Evolutionary conservation across 2,797 vertebrate genomes (phyloP).

Genomic region (Lagorchestes hirsutus): DNA sequence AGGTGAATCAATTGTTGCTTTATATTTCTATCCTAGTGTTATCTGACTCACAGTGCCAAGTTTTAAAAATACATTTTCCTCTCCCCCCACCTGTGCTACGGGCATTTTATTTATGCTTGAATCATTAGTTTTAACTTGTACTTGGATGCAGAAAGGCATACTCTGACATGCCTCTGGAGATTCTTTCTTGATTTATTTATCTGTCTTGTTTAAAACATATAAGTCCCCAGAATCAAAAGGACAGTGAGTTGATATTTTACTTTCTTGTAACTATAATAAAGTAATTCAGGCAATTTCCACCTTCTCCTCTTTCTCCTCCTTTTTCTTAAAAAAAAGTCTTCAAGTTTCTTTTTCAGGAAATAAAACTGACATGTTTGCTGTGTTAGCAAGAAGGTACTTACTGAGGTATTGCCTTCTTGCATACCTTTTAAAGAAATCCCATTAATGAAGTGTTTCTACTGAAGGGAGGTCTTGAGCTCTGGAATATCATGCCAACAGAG

Average conservation of each 20-base stretch:
- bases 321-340: background rate
- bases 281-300: background rate
- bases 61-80: slow-evolving; percentile 19
- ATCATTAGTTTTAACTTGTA: background rate
- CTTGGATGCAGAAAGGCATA: background rate
- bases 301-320: background rate
- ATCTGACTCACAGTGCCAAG: slow-evolving; percentile 13
- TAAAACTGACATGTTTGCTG: background rate
- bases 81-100: background rate
- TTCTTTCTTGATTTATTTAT: slow-evolving; percentile 37
- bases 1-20: slow-evolving; percentile 11
- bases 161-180: background rate
- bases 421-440: slow-evolving; percentile 23
- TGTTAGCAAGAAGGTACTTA: slow-evolving; percentile 10
- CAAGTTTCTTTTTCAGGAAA: slow-evolving; percentile 53
- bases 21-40: slow-evolving; percentile 6
- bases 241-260: background rate
- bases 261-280: background rate
- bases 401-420: background rate
- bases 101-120: slow-evolving; percentile 14
- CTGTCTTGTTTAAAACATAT: slow-evolving; percentile 8
- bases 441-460: background rate
- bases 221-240: slow-evolving; percentile 16
- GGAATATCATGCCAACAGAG: background rate
- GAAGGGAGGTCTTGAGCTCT: background rate